phyloP scores from a whole-genome alignment of 2,797 vertebrate species.

The Sebastolobus alascanus region DNA sequence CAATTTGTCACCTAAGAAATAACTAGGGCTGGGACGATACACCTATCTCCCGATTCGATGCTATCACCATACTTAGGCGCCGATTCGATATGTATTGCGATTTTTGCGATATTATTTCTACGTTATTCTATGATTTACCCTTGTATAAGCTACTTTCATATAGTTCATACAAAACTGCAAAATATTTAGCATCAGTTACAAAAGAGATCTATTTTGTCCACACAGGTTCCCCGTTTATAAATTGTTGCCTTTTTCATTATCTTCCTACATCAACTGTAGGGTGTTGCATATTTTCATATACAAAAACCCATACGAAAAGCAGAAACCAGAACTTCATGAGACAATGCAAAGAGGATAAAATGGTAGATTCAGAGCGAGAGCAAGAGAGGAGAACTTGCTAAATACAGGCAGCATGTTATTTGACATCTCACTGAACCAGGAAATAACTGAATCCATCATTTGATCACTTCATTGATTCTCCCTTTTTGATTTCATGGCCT shows the following conservation, averaged over 20 bases:
- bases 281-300: background rate
- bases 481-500: constrained; percentile 63
- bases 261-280: background rate
- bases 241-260: background rate
- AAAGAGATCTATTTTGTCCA: background rate
- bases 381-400: constrained; percentile 25
- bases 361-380: constrained; percentile 4
- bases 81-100: too few species aligned
- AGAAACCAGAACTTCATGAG: background rate
- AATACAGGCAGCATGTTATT: constrained; percentile 55
- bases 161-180: too few species aligned
- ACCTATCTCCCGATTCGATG: too few species aligned
- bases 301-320: background rate
- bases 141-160: too few species aligned
- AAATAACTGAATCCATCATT: constrained; percentile 70
- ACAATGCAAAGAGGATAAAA: background rate
- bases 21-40: too few species aligned
- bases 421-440: constrained; percentile 76
- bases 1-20: too few species aligned
- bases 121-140: too few species aligned
- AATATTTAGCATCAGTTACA: too few species aligned
- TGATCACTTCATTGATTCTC: constrained; percentile 74
- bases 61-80: too few species aligned
- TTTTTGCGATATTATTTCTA: too few species aligned
- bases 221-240: background rate